Evolutionary conservation across 2,113 vertebrate species (phyloP).

Genomic region (Pongo pygmaeus): DNA sequence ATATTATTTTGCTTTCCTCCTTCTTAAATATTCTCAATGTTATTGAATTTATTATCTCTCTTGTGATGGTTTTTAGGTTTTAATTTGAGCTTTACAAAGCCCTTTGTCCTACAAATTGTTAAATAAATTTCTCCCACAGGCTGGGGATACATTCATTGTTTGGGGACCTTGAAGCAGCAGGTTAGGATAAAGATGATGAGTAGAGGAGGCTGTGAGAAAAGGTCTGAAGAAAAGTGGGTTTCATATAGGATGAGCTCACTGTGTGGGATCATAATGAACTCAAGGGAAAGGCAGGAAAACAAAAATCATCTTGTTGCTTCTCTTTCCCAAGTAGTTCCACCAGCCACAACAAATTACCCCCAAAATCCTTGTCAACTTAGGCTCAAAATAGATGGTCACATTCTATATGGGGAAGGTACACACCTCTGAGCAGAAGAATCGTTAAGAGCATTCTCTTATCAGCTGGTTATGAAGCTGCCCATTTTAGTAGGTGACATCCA

Average conservation of each 20-base stretch:
- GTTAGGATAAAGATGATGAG: no score
- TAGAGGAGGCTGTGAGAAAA: no score
- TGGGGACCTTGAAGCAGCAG: neutral
- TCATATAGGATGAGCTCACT: neutral
- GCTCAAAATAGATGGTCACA: neutral
- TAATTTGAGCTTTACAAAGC: neutral
- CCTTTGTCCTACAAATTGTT: neutral
- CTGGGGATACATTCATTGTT: neutral
- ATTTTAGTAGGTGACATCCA: neutral
- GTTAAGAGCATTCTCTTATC: neutral
- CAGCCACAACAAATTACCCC: neutral
- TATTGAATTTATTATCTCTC: neutral
- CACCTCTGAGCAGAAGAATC: neutral
- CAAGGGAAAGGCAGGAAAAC: neutral
- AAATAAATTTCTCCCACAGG: neutral
- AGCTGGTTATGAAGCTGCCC: neutral
- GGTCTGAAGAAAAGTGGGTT: no score
- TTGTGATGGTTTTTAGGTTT: neutral
- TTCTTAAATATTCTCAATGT: neutral
- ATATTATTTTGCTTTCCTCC: neutral
- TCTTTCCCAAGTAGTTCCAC: neutral
- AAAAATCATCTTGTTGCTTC: neutral
- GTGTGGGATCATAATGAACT: accelerated
- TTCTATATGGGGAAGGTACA: neutral
- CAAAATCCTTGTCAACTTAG: neutral